phyloP scores from a whole-genome alignment of 2,113 vertebrate species.

The Syrmaticus mikado region DNA sequence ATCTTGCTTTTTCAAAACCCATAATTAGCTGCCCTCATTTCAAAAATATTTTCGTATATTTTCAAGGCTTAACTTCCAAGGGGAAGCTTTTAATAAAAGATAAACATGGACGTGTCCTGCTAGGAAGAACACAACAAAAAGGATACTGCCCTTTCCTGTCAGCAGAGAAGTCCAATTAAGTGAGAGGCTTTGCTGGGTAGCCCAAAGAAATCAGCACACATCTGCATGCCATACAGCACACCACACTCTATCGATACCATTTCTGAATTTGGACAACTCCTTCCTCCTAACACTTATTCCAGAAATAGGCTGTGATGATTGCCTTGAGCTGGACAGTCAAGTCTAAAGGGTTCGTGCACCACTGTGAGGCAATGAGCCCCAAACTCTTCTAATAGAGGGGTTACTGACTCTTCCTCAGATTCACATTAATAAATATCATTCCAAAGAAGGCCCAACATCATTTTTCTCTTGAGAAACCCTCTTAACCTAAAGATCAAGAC shows the following conservation, averaged over 20 bases:
- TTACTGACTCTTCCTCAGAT: not conserved
- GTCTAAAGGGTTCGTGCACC: rapidly evolving
- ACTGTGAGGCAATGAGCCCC: rapidly evolving
- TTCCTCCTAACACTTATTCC: not conserved
- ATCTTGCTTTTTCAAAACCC: not conserved
- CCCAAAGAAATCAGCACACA: constrained; percentile 37
- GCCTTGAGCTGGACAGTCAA: not conserved
- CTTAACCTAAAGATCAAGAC: not conserved
- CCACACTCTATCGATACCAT: not conserved
- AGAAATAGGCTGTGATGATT: not conserved
- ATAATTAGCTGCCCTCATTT: constrained; percentile 35
- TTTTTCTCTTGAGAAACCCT: not conserved
- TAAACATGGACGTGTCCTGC: constrained; percentile 33
- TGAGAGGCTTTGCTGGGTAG: constrained; percentile 29
- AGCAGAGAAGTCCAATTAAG: constrained; percentile 49
- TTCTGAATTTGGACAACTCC: not conserved
- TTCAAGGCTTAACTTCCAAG: constrained; percentile 40
- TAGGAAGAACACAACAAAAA: not conserved
- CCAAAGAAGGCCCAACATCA: not conserved
- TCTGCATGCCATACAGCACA: constrained; percentile 3
- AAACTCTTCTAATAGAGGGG: not conserved
- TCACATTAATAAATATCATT: not conserved
- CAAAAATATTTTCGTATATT: constrained; percentile 29
- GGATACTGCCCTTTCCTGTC: constrained; percentile 36
- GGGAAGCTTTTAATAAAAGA: constrained; percentile 58